Percentiles rank a stretch among this genome's conserved stretches.
Conservation (phyloP, 2,797 vertebrate species). For the Alcedo quadribrachys region DNA sequence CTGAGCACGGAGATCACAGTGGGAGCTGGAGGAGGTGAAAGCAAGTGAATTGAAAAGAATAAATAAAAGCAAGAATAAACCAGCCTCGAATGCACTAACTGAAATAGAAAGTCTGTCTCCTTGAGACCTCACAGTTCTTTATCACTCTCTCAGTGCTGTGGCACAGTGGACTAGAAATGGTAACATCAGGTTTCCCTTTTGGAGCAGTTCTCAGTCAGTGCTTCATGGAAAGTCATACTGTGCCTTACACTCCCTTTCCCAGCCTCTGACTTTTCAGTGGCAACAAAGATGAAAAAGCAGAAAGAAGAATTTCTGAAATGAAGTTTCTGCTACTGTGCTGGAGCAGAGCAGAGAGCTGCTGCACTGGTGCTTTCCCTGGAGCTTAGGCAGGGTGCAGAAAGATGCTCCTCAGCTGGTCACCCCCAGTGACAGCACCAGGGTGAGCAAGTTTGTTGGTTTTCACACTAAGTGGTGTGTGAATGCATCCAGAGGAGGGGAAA, state of each 20-base stretch:
- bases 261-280: neutral
- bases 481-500: neutral
- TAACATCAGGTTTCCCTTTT: neutral
- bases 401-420: neutral
- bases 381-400: neutral
- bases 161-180: neutral
- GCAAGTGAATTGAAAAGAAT: neutral
- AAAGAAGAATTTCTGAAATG: neutral
- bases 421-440: neutral
- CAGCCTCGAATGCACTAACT: neutral
- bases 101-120: neutral
- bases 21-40: neutral
- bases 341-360: neutral
- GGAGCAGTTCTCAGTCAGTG: neutral
- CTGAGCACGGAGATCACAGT: accelerated
- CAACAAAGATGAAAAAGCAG: neutral
- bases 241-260: neutral
- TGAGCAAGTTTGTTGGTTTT: neutral
- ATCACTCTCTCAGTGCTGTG: neutral
- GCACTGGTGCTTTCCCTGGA: neutral
- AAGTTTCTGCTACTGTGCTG: neutral
- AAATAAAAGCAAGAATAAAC: neutral
- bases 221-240: neutral
- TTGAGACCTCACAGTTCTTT: neutral
- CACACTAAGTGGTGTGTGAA: neutral